Evolutionary conservation across 37 sponge, comb jelly and placozoan species (phyloP), one percentile per base, ranked within the genome.

Genomic region (Diacarnus erythraeanus): DNA sequence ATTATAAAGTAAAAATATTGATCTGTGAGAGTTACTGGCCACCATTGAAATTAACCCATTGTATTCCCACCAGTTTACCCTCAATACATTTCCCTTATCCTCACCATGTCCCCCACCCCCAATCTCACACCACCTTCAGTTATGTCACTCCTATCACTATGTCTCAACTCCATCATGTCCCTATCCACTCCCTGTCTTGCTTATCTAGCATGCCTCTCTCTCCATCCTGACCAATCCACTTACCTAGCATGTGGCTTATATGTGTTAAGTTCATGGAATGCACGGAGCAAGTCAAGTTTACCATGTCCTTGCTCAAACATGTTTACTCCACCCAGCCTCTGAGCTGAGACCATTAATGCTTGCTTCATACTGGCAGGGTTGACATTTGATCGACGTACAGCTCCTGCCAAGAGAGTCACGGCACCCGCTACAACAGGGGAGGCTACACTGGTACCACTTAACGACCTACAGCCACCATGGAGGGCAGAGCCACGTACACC

Each of bases 291-390:
- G 76, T 97, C 95, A 51, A 97, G 80, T 56, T 97, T 97, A 26
- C 97, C 97, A 29, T 88, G 86, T 5, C 97, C 97, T 64, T 99
- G 99, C 57, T 99, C 99, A 83, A 97, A 99, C 89, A 99, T 94
- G 87, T 94, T 99, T 20, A 81, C 89, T 3, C 87, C 89, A 0
- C 69, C 57, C 43, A 99, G 63, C 37, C 87, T 85, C 67, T 88
- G 88, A 40, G 99, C 99, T 4, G 99, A 94, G 35, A 85, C 82
- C 87, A 99, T 94, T 25, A 99, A 83, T 1, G 95, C 85, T 59
- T 99, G 99, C 72, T 99, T 99, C 89, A 99, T 90, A 73, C 97
- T 97, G 60, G 99, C 99, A 3, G 99, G 99, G 80, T 95, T 97
- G 73, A 97, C 87, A 27, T 78, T 41, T 10, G 69, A 39, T 10